phyloP scores from a whole-genome alignment of 2,797 vertebrate genomes.

The Neosalanx taihuensis region DNA sequence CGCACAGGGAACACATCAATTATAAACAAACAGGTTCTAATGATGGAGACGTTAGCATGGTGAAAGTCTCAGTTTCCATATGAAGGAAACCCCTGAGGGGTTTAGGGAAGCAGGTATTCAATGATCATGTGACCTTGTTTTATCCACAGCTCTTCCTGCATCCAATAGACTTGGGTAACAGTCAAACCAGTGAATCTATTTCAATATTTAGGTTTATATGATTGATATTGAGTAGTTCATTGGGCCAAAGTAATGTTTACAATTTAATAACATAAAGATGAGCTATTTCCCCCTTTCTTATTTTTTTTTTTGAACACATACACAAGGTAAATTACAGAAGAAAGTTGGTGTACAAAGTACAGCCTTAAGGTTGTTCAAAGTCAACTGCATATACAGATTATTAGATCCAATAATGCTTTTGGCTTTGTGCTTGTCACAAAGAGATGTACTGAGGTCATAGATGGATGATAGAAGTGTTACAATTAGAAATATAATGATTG shows the following conservation, averaged over 20 bases:
- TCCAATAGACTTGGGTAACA: no score
- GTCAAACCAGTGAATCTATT: neutral
- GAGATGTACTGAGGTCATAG: constrained; percentile 20
- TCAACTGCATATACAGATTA: constrained; percentile 30
- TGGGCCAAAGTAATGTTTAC: neutral
- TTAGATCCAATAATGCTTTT: constrained; percentile 50
- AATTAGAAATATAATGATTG: neutral
- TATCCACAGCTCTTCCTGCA: neutral
- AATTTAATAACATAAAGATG: constrained; percentile 13
- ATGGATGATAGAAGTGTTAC: constrained; percentile 8
- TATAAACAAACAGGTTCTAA: constrained; percentile 45
- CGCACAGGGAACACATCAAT: constrained; percentile 51
- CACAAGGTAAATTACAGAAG: no score
- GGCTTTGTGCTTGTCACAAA: constrained; percentile 30
- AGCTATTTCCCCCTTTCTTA: constrained; percentile 33
- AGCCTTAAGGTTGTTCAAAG: constrained; percentile 34
- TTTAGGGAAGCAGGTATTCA: neutral
- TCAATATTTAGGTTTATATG: neutral
- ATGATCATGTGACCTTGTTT: neutral
- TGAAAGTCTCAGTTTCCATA: constrained; percentile 9
- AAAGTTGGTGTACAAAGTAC: no score
- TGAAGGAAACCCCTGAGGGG: neutral
- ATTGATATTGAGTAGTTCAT: neutral
- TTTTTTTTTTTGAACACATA: constrained; percentile 20
- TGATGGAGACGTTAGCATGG: neutral